A percentile compares a stretch with the other conserved stretches of the same genome.
phyloP scores from a whole-genome alignment of 2,113 vertebrate species.

The Mormyrus iriodes region DNA sequence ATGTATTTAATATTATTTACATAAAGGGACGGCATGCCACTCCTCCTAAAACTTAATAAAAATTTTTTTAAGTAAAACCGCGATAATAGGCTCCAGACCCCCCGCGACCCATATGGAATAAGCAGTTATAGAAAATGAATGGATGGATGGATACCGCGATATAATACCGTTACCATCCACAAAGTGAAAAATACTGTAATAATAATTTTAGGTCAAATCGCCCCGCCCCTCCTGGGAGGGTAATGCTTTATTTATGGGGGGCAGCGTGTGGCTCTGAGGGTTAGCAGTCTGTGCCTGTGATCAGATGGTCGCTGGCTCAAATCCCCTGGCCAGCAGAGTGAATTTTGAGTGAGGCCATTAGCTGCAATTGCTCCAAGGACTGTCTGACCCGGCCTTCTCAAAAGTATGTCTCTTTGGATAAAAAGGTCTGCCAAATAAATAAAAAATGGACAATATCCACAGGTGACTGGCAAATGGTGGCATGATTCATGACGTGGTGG shows the following conservation, averaged over 20 bases:
- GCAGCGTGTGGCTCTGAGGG: neutral
- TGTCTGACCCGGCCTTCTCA: neutral
- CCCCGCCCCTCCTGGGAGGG: neutral
- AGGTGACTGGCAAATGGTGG: neutral
- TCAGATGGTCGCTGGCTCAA: neutral
- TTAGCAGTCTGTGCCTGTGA: neutral
- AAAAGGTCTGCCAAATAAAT: neutral
- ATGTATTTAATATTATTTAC: too few species aligned
- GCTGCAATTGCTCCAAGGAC: neutral
- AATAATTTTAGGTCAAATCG: too few species aligned
- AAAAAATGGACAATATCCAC: neutral
- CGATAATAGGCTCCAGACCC: too few species aligned
- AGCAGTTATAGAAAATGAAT: too few species aligned
- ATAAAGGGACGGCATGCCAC: too few species aligned
- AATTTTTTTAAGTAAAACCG: too few species aligned
- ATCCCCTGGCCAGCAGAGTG: neutral
- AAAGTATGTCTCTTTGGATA: neutral
- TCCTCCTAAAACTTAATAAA: too few species aligned
- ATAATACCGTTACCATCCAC: too few species aligned
- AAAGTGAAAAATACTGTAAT: too few species aligned
- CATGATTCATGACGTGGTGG: neutral
- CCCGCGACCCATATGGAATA: too few species aligned
- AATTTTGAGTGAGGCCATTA: neutral
- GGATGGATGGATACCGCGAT: too few species aligned
- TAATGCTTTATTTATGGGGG: neutral